Conservation (phyloP, 1,140 invertebrate genomes). For the Brachionus manjavacas region DNA sequence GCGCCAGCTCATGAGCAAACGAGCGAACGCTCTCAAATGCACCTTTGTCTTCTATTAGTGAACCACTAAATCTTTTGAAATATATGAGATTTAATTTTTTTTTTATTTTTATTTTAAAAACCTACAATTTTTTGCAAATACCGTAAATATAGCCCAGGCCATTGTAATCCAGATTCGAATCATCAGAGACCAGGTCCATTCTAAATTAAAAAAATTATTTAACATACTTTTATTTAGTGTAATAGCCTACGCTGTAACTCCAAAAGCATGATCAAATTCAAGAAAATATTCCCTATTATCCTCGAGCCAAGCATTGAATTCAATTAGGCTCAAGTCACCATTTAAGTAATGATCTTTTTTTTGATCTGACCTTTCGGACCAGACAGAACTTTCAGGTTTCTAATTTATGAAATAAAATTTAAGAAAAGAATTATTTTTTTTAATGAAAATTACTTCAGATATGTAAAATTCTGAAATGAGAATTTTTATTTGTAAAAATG, state of each 20-base stretch:
- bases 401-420: neutral
- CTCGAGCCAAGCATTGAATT: conserved; percentile 5
- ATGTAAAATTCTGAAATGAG: neutral
- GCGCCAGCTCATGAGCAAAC: conserved; percentile 19
- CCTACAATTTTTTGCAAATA: conserved; percentile 22
- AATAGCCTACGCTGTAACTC: neutral
- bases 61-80: conserved; percentile 9
- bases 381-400: neutral
- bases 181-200: neutral
- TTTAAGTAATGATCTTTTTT: neutral
- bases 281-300: neutral
- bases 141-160: conserved; percentile 23
- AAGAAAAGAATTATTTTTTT: neutral
- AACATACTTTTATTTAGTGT: neutral
- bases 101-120: neutral
- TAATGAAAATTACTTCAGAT: neutral
- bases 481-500: neutral
- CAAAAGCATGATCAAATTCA: conserved; percentile 15
- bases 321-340: neutral
- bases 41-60: neutral
- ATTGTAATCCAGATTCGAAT: neutral
- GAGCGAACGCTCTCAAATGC: conserved; percentile 26
- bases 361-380: neutral
- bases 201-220: neutral
- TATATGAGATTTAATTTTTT: neutral